These are phyloP conservation scores for Rhopilema esculentum DNA, from an alignment of 30 jellyfish, hydroid and myxozoan genomes.

Conservation along the genomic window DNA sequence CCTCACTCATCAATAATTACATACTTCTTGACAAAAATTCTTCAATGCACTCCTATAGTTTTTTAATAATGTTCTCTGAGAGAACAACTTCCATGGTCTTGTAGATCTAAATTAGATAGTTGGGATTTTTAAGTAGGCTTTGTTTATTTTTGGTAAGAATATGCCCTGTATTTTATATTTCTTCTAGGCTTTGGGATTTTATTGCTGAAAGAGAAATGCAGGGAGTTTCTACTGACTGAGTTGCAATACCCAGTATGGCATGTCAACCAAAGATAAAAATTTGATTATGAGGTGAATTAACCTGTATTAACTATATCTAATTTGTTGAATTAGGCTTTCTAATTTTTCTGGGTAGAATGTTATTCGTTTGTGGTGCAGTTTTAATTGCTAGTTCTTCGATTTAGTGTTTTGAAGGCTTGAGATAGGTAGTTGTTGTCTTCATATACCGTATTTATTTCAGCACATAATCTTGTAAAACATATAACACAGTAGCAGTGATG, in stretches of 20 bases:
- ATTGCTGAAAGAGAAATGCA: conserved; percentile 38
- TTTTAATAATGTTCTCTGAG: no score
- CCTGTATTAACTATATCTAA: no score
- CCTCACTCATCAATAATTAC: no score
- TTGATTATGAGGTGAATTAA: not conserved
- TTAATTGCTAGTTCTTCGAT: not conserved
- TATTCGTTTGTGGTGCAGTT: not conserved
- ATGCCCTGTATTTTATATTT: no score
- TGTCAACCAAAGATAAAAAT: not conserved
- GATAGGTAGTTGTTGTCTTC: not conserved
- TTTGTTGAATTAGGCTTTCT: no score
- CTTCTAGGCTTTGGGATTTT: conserved; percentile 61
- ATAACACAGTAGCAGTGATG: not conserved
- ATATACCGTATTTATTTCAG: not conserved
- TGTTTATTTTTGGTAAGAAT: no score
- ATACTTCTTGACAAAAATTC: no score
- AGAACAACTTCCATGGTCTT: no score
- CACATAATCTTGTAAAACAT: not conserved
- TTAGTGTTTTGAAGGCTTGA: not conserved
- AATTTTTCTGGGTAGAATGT: not conserved
- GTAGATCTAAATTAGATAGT: no score
- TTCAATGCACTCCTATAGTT: no score
- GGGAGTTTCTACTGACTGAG: not conserved
- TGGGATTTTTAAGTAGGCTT: no score
- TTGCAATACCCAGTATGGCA: not conserved